Percentiles rank a stretch among this genome's conserved stretches.
phyloP scores from a whole-genome alignment of 2,888 invertebrate species.

The Rambutsinella grinnellia region DNA sequence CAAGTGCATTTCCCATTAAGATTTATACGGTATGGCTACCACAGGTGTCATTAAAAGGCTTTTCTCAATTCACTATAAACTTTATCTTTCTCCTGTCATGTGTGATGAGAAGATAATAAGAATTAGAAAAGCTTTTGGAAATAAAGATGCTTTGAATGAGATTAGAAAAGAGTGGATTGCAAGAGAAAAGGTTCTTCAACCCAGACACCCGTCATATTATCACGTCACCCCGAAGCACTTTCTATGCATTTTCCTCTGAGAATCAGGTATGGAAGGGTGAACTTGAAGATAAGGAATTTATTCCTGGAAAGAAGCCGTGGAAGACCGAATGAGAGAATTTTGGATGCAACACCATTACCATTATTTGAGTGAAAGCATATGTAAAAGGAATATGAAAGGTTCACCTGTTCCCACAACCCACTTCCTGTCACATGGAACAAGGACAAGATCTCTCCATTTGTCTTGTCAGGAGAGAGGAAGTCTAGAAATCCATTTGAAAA shows the following conservation, averaged over 20 bases:
- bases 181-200: no score
- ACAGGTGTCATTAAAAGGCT: not conserved
- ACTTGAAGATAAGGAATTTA: no score
- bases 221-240: slow-evolving; percentile 8
- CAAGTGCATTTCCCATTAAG: not conserved
- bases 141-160: not conserved
- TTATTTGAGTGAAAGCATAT: no score
- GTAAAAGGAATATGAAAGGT: no score
- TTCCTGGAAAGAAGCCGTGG: not conserved
- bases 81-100: not conserved
- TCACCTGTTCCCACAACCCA: not conserved
- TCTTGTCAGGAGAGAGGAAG: slow-evolving; percentile 12
- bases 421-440: slow-evolving; percentile 3
- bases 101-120: not conserved
- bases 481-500: slow-evolving; percentile 55
- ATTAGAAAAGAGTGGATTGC: no score
- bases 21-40: slow-evolving; percentile 1
- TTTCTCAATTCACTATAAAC: no score
- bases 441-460: slow-evolving; percentile 25
- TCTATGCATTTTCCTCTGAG: not conserved
- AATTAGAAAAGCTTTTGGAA: not conserved
- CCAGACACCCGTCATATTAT: not conserved
- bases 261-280: no score
- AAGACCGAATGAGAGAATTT: no score
- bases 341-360: no score